These are phyloP conservation scores for Laothoe populi DNA, from an alignment of 2,888 invertebrate species.

Conservation along the genomic window DNA sequence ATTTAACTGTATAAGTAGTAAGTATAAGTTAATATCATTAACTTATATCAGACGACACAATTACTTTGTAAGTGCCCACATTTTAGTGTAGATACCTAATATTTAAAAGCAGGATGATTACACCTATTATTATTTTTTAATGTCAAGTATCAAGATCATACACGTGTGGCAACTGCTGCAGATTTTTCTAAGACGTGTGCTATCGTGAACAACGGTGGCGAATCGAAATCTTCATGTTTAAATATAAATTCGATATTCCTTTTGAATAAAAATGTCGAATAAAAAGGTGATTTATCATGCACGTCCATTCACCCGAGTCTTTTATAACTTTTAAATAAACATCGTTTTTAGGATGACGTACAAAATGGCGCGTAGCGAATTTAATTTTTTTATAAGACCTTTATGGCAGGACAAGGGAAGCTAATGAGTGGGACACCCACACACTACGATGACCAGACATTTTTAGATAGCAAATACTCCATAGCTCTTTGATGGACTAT, in stretches of 20 bases:
- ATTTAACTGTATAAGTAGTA: too few relatives aligned
- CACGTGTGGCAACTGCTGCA: conserved; percentile 9
- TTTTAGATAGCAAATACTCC: conserved; percentile 40
- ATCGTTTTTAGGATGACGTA: conserved; percentile 77
- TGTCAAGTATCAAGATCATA: conserved; percentile 25
- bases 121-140: neutral
- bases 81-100: neutral
- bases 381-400: conserved; percentile 51
- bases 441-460: conserved; percentile 62
- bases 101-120: too few relatives aligned
- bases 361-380: conserved; percentile 75
- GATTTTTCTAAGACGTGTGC: conserved; percentile 66
- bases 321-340: conserved; percentile 83
- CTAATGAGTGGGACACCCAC: conserved; percentile 84
- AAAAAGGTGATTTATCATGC: conserved; percentile 82
- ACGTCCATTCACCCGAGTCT: conserved; percentile 65
- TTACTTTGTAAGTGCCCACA: too few relatives aligned
- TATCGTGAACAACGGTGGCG: conserved; percentile 78
- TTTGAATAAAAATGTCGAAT: conserved; percentile 77
- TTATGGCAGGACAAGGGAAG: conserved; percentile 72
- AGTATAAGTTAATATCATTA: too few relatives aligned
- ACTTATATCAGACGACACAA: too few relatives aligned
- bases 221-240: conserved; percentile 81
- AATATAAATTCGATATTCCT: conserved; percentile 81
- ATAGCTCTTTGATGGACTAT: neutral